Percentiles rank a stretch among this genome's conserved stretches.
phyloP scores from a whole-genome alignment of 2,888 invertebrate species.

The Chrysolina americana region DNA sequence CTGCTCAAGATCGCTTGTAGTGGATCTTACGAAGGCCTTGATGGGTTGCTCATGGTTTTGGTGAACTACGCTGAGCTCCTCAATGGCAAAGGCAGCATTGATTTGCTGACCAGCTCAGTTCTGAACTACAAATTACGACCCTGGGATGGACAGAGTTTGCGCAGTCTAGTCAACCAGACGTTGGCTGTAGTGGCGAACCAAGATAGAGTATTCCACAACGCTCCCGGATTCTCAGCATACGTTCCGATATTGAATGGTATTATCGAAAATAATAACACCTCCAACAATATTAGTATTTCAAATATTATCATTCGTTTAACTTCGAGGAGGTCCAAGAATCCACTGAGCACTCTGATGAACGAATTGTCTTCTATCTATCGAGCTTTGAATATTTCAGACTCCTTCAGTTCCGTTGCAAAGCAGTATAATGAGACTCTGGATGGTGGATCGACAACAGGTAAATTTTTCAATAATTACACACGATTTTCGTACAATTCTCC shows the following conservation, averaged over 20 bases:
- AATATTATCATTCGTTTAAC: constrained; percentile 36
- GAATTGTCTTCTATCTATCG: constrained; percentile 30
- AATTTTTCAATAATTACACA: no score
- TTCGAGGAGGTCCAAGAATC: constrained; percentile 30
- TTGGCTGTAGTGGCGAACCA: constrained; percentile 33
- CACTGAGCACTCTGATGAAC: constrained; percentile 11
- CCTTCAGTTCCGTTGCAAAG: constrained; percentile 30
- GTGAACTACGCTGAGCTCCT: constrained; percentile 23
- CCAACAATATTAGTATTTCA: constrained; percentile 34
- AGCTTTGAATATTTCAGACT: constrained; percentile 20
- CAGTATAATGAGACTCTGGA: background rate
- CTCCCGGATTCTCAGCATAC: background rate
- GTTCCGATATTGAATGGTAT: background rate
- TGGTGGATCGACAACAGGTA: background rate
- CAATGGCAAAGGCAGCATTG: constrained; percentile 22
- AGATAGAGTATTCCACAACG: constrained; percentile 12
- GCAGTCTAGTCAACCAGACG: constrained; percentile 17
- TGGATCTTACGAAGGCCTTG: constrained; percentile 41
- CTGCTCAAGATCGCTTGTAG: constrained; percentile 31
- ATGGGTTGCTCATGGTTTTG: constrained; percentile 37
- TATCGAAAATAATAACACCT: constrained; percentile 29
- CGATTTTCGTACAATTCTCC: no score
- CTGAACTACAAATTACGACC: constrained; percentile 31
- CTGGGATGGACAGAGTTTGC: constrained; percentile 20
- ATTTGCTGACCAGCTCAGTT: constrained; percentile 28